phyloP scores from a whole-genome alignment of 2,797 vertebrate species.

The Rhinella marina region DNA sequence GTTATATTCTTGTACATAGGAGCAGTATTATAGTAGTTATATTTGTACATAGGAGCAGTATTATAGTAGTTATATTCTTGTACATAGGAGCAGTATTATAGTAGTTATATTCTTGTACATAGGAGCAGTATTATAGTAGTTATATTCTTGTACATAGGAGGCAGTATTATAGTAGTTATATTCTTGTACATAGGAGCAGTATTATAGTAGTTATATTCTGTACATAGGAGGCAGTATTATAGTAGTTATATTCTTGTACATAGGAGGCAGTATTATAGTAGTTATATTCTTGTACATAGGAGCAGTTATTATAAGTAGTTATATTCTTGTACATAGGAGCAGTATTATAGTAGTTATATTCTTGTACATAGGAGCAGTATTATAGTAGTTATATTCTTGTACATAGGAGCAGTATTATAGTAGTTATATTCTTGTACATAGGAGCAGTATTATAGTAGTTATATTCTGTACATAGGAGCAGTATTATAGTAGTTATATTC shows the following conservation, averaged over 20 bases:
- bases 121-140: background rate
- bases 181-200: background rate
- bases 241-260: background rate
- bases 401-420: slow-evolving; percentile 2
- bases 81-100: background rate
- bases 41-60: background rate
- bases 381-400: slow-evolving; percentile 3
- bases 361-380: background rate
- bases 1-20: slow-evolving; percentile 10
- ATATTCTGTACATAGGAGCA: background rate
- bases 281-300: no score
- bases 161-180: slow-evolving; percentile 9
- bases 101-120: background rate
- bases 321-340: no score
- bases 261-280: slow-evolving; percentile 3
- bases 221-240: background rate
- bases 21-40: slow-evolving; percentile 7
- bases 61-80: slow-evolving; percentile 8
- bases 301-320: no score
- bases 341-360: no score
- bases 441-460: background rate
- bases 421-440: background rate
- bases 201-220: slow-evolving; percentile 1
- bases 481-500: slow-evolving; percentile 4
- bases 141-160: background rate